Conservation (phyloP, 2,113 vertebrate genomes). For the Phylloscopus whistleri region DNA sequence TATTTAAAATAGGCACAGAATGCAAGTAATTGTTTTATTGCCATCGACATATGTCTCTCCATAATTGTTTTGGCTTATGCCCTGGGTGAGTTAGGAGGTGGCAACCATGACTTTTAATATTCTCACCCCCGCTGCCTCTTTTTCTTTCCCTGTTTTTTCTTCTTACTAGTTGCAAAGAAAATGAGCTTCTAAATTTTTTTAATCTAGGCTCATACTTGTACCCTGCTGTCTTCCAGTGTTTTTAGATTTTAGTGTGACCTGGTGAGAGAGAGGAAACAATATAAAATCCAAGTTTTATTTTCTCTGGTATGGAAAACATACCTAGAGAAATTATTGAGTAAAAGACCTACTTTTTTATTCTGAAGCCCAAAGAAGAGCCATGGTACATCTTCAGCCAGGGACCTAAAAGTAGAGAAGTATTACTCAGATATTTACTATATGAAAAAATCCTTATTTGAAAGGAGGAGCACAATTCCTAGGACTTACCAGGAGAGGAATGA, state of each 20-base stretch:
- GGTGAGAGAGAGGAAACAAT: background rate
- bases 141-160: background rate
- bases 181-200: background rate
- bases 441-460: background rate
- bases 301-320: background rate
- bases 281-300: background rate
- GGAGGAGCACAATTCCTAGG: background rate
- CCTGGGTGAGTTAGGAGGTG: conserved; percentile 22
- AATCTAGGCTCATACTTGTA: background rate
- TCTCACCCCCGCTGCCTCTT: background rate
- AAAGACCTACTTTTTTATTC: background rate
- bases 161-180: background rate
- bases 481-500: fast-evolving
- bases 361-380: background rate
- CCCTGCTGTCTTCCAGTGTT: background rate
- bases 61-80: conserved; percentile 52
- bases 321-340: background rate
- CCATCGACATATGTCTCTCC: conserved; percentile 40
- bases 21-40: conserved; percentile 49
- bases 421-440: background rate
- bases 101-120: background rate
- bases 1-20: conserved; percentile 55
- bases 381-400: background rate
- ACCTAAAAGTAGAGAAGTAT: background rate
- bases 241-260: background rate